Percentiles rank a stretch among this genome's conserved stretches.
Evolutionary conservation across 2,797 vertebrate genomes (phyloP).

Genomic region (Rhabdomys pumilio): DNA sequence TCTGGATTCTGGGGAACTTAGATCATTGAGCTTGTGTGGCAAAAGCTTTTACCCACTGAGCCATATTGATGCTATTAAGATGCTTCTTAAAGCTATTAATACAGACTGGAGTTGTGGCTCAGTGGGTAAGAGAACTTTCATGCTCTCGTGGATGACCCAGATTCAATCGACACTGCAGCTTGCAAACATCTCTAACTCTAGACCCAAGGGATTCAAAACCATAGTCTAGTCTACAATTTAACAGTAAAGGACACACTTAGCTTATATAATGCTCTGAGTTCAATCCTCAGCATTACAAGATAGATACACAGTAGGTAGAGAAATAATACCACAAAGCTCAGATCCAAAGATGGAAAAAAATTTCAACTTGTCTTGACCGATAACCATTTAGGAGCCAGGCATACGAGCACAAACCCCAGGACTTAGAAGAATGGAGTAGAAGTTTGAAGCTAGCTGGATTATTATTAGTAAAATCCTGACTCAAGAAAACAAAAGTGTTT

Average conservation of each 20-base stretch:
- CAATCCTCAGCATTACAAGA: background rate
- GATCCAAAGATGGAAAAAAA: conserved; percentile 1
- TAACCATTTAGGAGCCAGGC: conserved; percentile 21
- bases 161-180: background rate
- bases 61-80: background rate
- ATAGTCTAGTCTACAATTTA: background rate
- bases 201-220: background rate
- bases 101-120: background rate
- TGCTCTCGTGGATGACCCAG: background rate
- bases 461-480: background rate
- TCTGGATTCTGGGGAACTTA: background rate
- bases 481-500: background rate
- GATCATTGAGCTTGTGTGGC: background rate
- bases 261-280: background rate
- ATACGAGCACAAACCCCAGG: background rate
- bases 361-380: conserved; percentile 27
- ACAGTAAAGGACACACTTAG: background rate
- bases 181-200: background rate
- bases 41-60: background rate
- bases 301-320: background rate
- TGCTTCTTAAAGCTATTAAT: background rate
- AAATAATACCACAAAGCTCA: background rate
- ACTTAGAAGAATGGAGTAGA: background rate
- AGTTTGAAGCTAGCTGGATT: background rate
- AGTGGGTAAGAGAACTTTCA: background rate